A percentile compares a stretch with the other conserved stretches of the same genome.
Conservation (phyloP, 1,140 invertebrate genomes). For the Drosophila parvula region DNA sequence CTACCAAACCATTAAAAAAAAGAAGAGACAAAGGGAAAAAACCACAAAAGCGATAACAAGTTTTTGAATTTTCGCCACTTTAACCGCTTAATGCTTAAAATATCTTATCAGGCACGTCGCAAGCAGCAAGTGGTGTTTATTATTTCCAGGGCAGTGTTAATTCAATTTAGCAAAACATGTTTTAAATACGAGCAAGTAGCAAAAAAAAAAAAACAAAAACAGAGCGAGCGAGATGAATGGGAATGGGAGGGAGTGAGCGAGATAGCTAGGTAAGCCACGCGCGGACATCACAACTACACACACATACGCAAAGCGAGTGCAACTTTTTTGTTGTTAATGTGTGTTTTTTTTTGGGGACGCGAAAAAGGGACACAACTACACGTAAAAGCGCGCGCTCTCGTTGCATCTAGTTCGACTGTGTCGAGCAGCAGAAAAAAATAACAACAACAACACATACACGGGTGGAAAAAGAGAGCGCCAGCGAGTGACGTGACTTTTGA, state of each 20-base stretch:
- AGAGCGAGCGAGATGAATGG: slow-evolving; percentile 16
- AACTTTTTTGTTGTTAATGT: slow-evolving; percentile 29
- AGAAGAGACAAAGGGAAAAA: neutral
- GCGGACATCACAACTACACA: slow-evolving; percentile 26
- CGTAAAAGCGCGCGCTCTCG: slow-evolving; percentile 48
- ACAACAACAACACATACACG: slow-evolving; percentile 20
- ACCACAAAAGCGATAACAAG: slow-evolving; percentile 10
- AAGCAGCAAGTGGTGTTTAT: slow-evolving; percentile 25
- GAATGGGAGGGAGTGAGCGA: slow-evolving; percentile 16
- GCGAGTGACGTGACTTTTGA: slow-evolving; percentile 63
- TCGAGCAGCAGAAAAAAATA: neutral
- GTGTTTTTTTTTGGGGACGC: slow-evolving; percentile 23
- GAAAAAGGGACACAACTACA: slow-evolving; percentile 27
- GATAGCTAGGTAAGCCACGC: slow-evolving; percentile 39
- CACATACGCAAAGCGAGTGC: slow-evolving; percentile 18
- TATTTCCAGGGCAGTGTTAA: slow-evolving; percentile 33
- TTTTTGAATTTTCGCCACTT: slow-evolving; percentile 24
- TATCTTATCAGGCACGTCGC: slow-evolving; percentile 45
- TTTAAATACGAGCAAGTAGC: slow-evolving; percentile 24
- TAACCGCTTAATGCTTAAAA: slow-evolving; percentile 20
- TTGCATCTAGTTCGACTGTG: slow-evolving; percentile 46
- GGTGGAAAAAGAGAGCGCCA: slow-evolving; percentile 45
- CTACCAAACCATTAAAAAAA: neutral
- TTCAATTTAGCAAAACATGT: slow-evolving; percentile 47
- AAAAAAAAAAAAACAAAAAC: slow-evolving; percentile 17